phyloP scores from a whole-genome alignment of 1,140 invertebrate genomes.

The Drosophila busckii region DNA sequence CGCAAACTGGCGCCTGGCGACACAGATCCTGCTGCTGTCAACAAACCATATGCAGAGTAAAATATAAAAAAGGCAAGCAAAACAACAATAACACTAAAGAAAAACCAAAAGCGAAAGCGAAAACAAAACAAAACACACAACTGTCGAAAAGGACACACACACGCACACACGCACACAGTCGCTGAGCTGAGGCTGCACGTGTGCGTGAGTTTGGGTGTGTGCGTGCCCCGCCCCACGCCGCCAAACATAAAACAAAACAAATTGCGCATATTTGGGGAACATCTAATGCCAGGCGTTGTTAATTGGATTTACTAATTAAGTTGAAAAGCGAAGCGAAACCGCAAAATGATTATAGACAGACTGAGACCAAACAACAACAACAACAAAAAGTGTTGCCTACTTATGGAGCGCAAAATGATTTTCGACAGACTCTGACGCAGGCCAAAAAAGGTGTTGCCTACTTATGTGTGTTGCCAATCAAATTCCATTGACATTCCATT shows the following conservation, averaged over 20 bases:
- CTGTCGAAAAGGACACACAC: constrained; percentile 23
- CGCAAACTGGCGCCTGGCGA: too few relatives aligned
- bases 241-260: constrained; percentile 53
- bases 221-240: constrained; percentile 22
- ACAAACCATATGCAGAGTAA: constrained; percentile 31
- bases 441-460: too few relatives aligned
- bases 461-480: too few relatives aligned
- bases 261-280: constrained; percentile 68
- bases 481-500: too few relatives aligned
- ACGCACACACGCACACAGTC: constrained; percentile 10
- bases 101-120: not conserved
- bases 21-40: constrained; percentile 33
- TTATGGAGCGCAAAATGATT: not conserved
- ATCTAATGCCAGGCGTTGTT: constrained; percentile 72
- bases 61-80: not conserved
- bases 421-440: too few relatives aligned
- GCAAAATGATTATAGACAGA: too few relatives aligned
- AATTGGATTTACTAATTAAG: constrained; percentile 76
- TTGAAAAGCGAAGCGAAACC: constrained; percentile 41
- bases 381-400: constrained; percentile 1
- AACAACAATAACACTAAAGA: constrained; percentile 17
- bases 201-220: not conserved
- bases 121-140: too few relatives aligned
- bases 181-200: not conserved
- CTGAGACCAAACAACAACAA: not conserved